phyloP scores from a whole-genome alignment of 2,797 vertebrate species.

The Crocodylus rhombifer region DNA sequence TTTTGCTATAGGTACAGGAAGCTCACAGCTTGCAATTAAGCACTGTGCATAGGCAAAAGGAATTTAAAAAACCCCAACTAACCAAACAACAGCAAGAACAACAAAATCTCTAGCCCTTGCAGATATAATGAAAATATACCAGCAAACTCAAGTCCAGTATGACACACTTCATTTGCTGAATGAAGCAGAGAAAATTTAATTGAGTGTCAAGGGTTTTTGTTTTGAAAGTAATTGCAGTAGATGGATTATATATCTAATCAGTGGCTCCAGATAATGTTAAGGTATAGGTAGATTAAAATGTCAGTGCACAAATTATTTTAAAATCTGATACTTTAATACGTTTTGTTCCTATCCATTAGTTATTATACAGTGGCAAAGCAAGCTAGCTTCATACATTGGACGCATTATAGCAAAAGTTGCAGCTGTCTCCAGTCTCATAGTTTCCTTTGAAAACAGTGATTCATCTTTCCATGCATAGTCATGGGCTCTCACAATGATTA shows the following conservation, averaged over 20 bases:
- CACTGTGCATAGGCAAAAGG: neutral
- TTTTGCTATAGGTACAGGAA: neutral
- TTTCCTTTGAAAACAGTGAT: slow-evolving; percentile 78
- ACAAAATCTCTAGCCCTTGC: neutral
- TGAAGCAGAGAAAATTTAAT: slow-evolving; percentile 18
- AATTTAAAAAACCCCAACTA: neutral
- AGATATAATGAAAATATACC: neutral
- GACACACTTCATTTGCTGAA: neutral
- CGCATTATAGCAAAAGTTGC: slow-evolving; percentile 56
- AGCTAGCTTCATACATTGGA: slow-evolving; percentile 51
- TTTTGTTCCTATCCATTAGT: slow-evolving; percentile 66
- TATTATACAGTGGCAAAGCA: slow-evolving; percentile 43
- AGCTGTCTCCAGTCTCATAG: slow-evolving; percentile 66
- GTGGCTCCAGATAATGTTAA: slow-evolving; percentile 20
- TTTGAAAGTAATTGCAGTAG: slow-evolving; percentile 40
- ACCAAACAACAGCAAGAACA: neutral
- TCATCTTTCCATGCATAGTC: slow-evolving; percentile 71
- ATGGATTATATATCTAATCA: neutral
- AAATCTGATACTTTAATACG: slow-evolving; percentile 43
- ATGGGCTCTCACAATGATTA: slow-evolving; percentile 65
- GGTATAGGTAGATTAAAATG: neutral
- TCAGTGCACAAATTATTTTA: slow-evolving; percentile 3
- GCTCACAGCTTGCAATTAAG: neutral
- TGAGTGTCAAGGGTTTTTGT: slow-evolving; percentile 46
- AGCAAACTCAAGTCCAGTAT: neutral